Evolutionary conservation across 1,140 invertebrate species (phyloP).

Genomic region (Macrotrachela quadricornifera): DNA sequence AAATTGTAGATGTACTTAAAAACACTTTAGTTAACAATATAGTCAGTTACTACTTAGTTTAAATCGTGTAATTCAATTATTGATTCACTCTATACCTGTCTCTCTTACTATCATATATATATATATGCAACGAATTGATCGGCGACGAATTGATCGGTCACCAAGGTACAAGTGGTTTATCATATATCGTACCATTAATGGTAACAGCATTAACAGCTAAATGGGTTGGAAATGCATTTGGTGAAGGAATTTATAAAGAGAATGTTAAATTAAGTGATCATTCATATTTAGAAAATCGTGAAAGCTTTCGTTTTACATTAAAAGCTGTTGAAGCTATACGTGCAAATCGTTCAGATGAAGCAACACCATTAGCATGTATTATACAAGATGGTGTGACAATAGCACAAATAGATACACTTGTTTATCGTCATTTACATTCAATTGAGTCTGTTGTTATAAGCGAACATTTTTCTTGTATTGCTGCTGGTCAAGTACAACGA

Average conservation of each 20-base stretch:
- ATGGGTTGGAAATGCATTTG: conserved; percentile 95
- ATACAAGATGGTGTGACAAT: conserved; percentile 4
- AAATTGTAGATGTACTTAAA: no score
- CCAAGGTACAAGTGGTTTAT: conserved; percentile 59
- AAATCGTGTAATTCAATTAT: no score
- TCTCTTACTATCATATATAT: no score
- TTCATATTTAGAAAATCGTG: conserved; percentile 91
- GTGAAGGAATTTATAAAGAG: conserved; percentile 82
- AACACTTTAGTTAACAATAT: no score
- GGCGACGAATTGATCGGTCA: no score
- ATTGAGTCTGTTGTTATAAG: conserved; percentile 95
- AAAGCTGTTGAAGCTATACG: conserved; percentile 96
- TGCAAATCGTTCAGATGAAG: conserved; percentile 33
- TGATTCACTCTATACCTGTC: no score
- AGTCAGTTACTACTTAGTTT: no score
- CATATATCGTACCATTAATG: conserved; percentile 88
- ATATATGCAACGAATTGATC: no score
- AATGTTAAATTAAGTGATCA: conserved; percentile 93
- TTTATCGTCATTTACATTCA: conserved; percentile 87
- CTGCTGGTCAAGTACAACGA: conserved; percentile 84
- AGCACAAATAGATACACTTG: conserved; percentile 42
- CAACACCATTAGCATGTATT: conserved; percentile 9
- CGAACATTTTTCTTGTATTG: conserved; percentile 78
- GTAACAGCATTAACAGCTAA: conserved; percentile 96
- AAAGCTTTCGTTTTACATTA: conserved; percentile 88